These are phyloP conservation scores for Pollachius pollachius DNA, from an alignment of 2,113 vertebrate species.

Conservation along the genomic window DNA sequence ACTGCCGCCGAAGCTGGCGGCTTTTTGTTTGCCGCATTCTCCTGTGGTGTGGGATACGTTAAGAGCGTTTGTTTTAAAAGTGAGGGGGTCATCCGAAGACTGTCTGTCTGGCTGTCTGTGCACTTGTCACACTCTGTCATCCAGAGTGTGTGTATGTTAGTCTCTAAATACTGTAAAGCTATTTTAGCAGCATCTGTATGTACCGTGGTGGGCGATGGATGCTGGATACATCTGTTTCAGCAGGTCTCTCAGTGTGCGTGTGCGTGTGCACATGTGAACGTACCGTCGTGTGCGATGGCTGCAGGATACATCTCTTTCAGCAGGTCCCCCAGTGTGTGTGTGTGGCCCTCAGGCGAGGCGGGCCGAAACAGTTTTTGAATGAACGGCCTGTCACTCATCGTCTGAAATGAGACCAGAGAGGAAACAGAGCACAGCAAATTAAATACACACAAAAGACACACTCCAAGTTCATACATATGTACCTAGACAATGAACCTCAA, in stretches of 20 bases:
- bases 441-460: not conserved
- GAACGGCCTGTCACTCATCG: conserved; percentile 87
- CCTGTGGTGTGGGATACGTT: too few species aligned
- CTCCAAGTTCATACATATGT: conserved; percentile 1
- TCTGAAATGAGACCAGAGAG: conserved; percentile 64
- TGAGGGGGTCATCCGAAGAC: too few species aligned
- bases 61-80: too few species aligned
- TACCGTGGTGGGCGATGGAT: conserved; percentile 83
- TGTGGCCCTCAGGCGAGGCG: conserved; percentile 81
- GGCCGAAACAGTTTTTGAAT: conserved; percentile 96
- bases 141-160: too few species aligned
- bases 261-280: conserved; percentile 23
- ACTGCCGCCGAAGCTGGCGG: too few species aligned
- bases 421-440: conserved; percentile 22
- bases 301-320: conserved; percentile 87
- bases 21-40: too few species aligned
- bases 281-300: conserved; percentile 84
- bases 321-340: conserved; percentile 87
- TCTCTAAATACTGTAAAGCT: too few species aligned
- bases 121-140: too few species aligned
- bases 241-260: not conserved
- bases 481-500: too few species aligned
- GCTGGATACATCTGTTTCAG: conserved; percentile 78
- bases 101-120: too few species aligned
- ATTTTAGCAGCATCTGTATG: conserved; percentile 12